A percentile compares a stretch with the other conserved stretches of the same genome.
Evolutionary conservation across 1,140 invertebrate species (phyloP).

Genomic region (Caerostris darwini): DNA sequence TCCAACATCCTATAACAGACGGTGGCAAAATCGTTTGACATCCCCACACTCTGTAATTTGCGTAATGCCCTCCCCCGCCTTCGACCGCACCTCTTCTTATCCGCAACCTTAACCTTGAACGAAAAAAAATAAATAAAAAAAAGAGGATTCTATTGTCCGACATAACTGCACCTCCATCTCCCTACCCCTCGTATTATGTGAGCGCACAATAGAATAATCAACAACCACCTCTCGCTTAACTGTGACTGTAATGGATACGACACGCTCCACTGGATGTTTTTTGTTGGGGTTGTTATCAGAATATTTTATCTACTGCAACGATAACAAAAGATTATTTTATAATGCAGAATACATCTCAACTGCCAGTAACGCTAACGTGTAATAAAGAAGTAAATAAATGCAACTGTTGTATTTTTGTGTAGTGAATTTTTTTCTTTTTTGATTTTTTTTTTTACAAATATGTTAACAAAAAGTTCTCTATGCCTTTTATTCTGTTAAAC

Average conservation of each 20-base stretch:
- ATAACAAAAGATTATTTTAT: not conserved
- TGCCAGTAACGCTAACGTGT: not conserved
- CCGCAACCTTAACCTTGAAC: conserved; percentile 18
- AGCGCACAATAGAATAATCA: conserved; percentile 13
- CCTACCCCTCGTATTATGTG: not conserved
- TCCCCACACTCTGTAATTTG: not conserved
- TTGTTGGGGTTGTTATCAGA: not conserved
- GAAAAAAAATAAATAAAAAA: not conserved
- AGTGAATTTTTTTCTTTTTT: too few species aligned
- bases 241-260: not conserved
- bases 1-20: not conserved
- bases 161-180: not conserved
- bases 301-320: not conserved
- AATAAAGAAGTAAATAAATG: not conserved
- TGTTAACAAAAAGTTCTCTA: too few species aligned
- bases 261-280: not conserved
- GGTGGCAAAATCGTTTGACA: conserved; percentile 10
- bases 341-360: not conserved
- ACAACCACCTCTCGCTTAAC: not conserved
- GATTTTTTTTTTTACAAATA: too few species aligned
- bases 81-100: not conserved
- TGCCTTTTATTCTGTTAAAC: too few species aligned
- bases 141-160: not conserved
- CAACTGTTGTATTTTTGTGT: too few species aligned
- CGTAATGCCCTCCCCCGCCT: conserved; percentile 10